Percentiles rank a stretch among this genome's conserved stretches.
Evolutionary conservation across 1,140 invertebrate species (phyloP).

Genomic region (Bathynomus jamesi): DNA sequence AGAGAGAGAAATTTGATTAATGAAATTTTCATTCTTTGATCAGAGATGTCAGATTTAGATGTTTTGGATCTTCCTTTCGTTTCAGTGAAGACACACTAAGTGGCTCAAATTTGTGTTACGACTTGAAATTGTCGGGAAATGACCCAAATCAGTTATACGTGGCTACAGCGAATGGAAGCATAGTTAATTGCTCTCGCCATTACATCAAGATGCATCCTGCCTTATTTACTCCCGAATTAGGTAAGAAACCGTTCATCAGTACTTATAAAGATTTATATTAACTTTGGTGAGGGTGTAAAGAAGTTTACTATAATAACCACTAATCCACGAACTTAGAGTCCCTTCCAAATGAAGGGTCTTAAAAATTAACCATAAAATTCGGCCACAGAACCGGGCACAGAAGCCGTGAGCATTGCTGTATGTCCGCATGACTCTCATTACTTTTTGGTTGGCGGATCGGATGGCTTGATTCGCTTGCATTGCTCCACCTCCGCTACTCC

Average conservation of each 20-base stretch:
- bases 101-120: slow-evolving; percentile 36
- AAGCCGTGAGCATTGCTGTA: slow-evolving; percentile 45
- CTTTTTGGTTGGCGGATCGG: slow-evolving; percentile 52
- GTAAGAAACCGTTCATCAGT: slow-evolving; percentile 43
- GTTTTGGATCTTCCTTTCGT: too few species aligned
- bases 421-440: slow-evolving; percentile 51
- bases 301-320: too few species aligned
- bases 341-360: too few species aligned
- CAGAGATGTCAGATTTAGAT: too few species aligned
- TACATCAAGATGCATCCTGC: slow-evolving; percentile 46
- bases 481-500: slow-evolving; percentile 46
- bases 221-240: slow-evolving; percentile 45
- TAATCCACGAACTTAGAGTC: too few species aligned
- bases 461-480: slow-evolving; percentile 51
- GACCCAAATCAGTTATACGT: slow-evolving; percentile 52
- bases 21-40: too few species aligned
- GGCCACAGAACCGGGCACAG: slow-evolving; percentile 23
- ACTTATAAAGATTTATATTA: too few species aligned
- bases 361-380: too few species aligned
- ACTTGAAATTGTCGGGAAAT: slow-evolving; percentile 48
- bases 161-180: slow-evolving; percentile 48
- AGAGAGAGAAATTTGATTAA: too few species aligned
- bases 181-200: slow-evolving; percentile 50
- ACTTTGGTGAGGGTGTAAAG: too few species aligned
- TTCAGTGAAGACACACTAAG: slow-evolving; percentile 12